phyloP scores from a whole-genome alignment of 2,888 invertebrate genomes.

The Synanthedon vespiformis region DNA sequence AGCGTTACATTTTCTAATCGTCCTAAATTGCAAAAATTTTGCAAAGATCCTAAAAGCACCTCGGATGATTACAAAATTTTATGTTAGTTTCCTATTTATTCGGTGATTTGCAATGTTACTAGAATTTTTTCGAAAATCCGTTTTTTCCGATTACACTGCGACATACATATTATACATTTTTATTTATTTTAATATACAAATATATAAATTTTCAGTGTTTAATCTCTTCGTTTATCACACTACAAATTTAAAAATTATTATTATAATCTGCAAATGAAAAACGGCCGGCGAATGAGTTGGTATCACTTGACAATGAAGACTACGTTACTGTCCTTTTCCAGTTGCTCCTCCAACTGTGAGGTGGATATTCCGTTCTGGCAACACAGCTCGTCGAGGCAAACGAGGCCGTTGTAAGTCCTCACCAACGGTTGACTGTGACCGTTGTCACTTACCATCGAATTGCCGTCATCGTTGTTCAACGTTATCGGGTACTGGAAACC shows the following conservation, averaged over 20 bases:
- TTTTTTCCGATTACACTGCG: no score
- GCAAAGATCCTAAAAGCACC: no score
- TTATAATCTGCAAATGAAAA: not conserved
- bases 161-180: no score
- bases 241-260: not conserved
- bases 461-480: constrained; percentile 43
- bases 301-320: constrained; percentile 68
- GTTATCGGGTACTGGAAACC: constrained; percentile 64
- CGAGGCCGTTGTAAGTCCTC: constrained; percentile 55
- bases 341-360: constrained; percentile 79
- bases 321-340: constrained; percentile 82
- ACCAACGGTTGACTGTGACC: constrained; percentile 51
- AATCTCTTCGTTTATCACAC: no score
- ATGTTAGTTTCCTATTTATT: no score
- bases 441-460: constrained; percentile 37
- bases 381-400: constrained; percentile 86
- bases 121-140: no score
- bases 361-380: constrained; percentile 79
- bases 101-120: no score
- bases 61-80: no score
- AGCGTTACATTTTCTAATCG: no score
- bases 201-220: not conserved
- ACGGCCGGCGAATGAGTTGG: no score
- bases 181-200: not conserved
- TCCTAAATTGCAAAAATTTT: no score